Evolutionary conservation across 2,888 invertebrate species (phyloP).

Genomic region (Gonocerus acuteangulatus): DNA sequence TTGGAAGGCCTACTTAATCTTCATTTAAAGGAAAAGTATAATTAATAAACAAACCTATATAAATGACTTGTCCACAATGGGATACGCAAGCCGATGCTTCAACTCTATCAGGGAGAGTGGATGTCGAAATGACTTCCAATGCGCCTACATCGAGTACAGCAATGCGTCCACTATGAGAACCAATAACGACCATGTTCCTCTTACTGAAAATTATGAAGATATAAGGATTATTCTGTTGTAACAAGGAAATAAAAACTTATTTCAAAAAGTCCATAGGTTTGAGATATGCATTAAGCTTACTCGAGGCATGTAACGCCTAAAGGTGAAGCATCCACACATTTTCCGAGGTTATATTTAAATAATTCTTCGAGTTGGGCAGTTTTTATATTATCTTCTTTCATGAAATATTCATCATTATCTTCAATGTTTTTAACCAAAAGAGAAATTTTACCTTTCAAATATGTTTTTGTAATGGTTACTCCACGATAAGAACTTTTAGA

Average conservation of each 20-base stretch:
- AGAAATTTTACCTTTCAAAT: neutral
- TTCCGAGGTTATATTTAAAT: slow-evolving; percentile 58
- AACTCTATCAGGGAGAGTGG: slow-evolving; percentile 58
- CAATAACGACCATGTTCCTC: slow-evolving; percentile 49
- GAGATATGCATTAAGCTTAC: too few relatives aligned
- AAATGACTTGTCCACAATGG: slow-evolving; percentile 46
- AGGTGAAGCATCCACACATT: slow-evolving; percentile 75
- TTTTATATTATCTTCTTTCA: too few relatives aligned
- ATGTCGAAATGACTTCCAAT: slow-evolving; percentile 48
- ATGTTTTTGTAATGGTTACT: neutral
- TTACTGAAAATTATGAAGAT: neutral
- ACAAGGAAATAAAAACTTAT: too few relatives aligned
- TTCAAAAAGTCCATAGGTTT: too few relatives aligned
- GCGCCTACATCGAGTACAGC: slow-evolving; percentile 51
- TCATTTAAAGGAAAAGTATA: too few relatives aligned
- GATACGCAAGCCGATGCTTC: slow-evolving; percentile 55
- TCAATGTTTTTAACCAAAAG: neutral
- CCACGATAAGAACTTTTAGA: neutral
- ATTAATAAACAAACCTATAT: too few relatives aligned
- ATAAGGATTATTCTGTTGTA: too few relatives aligned
- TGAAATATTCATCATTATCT: too few relatives aligned
- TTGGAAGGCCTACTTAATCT: too few relatives aligned
- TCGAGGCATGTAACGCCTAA: slow-evolving; percentile 6
- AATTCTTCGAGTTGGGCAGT: too few relatives aligned
- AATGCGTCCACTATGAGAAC: slow-evolving; percentile 68